Evolutionary conservation across 37 sponge, comb jelly and placozoan genomes (phyloP).

Genomic region (Spongilla lacustris): DNA sequence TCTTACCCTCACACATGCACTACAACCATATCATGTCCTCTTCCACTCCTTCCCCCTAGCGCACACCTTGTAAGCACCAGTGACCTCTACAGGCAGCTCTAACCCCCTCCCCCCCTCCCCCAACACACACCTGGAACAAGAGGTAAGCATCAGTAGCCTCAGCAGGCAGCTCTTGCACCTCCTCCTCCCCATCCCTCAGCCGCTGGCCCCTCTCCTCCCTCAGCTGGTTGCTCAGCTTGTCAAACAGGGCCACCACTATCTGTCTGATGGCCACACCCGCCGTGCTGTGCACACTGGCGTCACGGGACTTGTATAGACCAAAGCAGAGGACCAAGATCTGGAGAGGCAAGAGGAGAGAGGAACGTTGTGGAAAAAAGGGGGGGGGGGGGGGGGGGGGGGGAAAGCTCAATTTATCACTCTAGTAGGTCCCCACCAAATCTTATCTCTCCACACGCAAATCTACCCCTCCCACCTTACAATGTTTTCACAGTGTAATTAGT

Average conservation of each 20-base stretch:
- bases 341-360: not conserved
- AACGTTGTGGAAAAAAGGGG: not conserved
- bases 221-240: conserved; percentile 37
- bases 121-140: conserved; percentile 67
- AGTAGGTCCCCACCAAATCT: too few species aligned
- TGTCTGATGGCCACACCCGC: conserved; percentile 88
- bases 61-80: too few species aligned
- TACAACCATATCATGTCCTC: too few species aligned
- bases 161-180: conserved; percentile 22
- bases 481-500: too few species aligned
- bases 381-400: too few species aligned
- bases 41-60: too few species aligned
- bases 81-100: too few species aligned
- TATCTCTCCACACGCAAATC: too few species aligned
- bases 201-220: not conserved
- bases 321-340: conserved; percentile 78
- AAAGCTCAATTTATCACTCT: too few species aligned
- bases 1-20: conserved; percentile 5
- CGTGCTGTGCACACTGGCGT: conserved; percentile 73
- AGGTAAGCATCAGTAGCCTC: conserved; percentile 86
- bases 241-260: conserved; percentile 83
- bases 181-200: conserved; percentile 15
- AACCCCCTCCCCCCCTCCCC: too few species aligned
- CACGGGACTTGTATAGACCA: conserved; percentile 56
- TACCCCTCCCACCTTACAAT: too few species aligned